Evolutionary conservation across 2,113 vertebrate genomes (phyloP), one percentile per base, ranked within the genome.

Genomic region (Eolophus roseicapilla): DNA sequence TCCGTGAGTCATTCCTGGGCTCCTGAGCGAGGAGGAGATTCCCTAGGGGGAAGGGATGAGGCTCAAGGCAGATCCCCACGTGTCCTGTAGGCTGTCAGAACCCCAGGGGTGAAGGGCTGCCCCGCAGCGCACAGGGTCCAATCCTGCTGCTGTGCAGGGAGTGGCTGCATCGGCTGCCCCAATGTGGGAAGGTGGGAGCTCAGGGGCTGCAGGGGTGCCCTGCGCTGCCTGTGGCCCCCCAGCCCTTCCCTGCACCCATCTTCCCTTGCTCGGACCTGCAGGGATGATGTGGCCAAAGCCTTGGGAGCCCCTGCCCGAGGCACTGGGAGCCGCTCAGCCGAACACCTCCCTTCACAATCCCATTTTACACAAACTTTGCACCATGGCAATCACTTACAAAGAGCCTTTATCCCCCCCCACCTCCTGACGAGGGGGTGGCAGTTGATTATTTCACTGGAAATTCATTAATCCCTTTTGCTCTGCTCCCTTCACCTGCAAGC

Each of bases 1-100:
- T 3, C 10, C 3, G 2, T 77, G 92, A 95, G 70, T 95, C 97
- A 97, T 10, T 84, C 35, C 60, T 3, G 69, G 20, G 46, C 63
- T 87, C 67, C 86, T 70, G 67, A 95, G 82, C 25, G 24, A 95
- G 95, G 95, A 95, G 95, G 93, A 97, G 94, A 96, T 93, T 96
- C 93, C 94, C 79, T 35, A 39, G 46, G 21, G 70, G 90, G 92
- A 82, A 64, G 95, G 95, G 74, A 92, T 1, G 37, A 47, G 57
- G 39, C 49, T 92, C 4, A 6, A 53, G 57, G 47, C 60, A n/a
- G 41, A 25, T 91, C 74, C 81, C 55, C 65, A 69, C 46, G 17
- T 90, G 78, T 69, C 52, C 82, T 7, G 0, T 0, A 10, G 33
- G 67, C 59, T 52, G 92, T 33, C 85, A n/a, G 37, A 15, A 82